phyloP scores from a whole-genome alignment of 1,140 invertebrate genomes.

The Drosophila mojavensis region DNA sequence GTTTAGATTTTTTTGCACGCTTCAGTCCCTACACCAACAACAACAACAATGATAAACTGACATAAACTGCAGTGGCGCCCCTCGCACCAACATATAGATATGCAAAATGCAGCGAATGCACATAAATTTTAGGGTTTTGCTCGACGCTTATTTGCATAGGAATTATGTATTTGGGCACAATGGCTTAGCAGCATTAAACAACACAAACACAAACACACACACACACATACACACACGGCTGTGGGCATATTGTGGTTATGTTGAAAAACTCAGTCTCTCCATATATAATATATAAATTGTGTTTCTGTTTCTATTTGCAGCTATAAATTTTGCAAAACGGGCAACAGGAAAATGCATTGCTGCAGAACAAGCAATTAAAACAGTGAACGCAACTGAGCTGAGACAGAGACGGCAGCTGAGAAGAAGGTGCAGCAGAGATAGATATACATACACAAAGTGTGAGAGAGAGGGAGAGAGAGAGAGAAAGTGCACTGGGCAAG shows the following conservation, averaged over 20 bases:
- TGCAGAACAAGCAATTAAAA: slow-evolving; percentile 81
- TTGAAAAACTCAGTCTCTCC: slow-evolving; percentile 54
- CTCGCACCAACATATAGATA: slow-evolving; percentile 46
- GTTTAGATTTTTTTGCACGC: slow-evolving; percentile 78
- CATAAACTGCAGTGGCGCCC: not conserved
- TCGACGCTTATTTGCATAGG: slow-evolving; percentile 80
- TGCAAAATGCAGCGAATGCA: slow-evolving; percentile 72
- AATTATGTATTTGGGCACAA: slow-evolving; percentile 80
- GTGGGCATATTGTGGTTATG: slow-evolving; percentile 67
- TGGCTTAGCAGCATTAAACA: slow-evolving; percentile 77
- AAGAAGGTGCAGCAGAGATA: not conserved
- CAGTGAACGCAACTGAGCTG: slow-evolving; percentile 19
- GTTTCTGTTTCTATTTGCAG: slow-evolving; percentile 76
- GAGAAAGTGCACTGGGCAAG: slow-evolving; percentile 7
- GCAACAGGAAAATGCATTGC: slow-evolving; percentile 77
- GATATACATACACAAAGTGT: too few relatives aligned
- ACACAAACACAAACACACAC: slow-evolving; percentile 37
- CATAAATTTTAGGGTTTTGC: slow-evolving; percentile 72
- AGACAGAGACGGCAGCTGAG: not conserved
- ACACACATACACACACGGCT: slow-evolving; percentile 29
- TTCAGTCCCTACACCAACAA: slow-evolving; percentile 52
- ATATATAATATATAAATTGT: slow-evolving; percentile 49
- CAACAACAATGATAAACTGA: slow-evolving; percentile 11
- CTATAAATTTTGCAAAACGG: slow-evolving; percentile 70
- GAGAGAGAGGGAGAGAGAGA: too few relatives aligned